These are phyloP conservation scores for Steinernema carpocapsae DNA, from an alignment of 2,888 invertebrate species.

Conservation along the genomic window DNA sequence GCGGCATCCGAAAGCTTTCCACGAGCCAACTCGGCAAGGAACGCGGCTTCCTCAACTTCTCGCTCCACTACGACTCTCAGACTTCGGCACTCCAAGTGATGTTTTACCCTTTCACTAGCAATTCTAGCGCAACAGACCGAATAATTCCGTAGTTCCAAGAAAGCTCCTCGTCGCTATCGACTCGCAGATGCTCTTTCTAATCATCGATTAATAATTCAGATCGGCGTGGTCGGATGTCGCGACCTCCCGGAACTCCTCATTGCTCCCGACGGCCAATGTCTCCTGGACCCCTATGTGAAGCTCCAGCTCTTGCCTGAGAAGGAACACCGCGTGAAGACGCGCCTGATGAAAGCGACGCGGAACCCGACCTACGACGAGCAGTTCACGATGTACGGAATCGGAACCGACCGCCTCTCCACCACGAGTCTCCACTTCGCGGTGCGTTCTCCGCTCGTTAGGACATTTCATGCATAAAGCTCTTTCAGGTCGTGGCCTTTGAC, in stretches of 20 bases:
- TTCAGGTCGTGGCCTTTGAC: conserved; percentile 80
- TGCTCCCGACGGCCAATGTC: conserved; percentile 57
- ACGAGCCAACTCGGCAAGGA: conserved; percentile 42
- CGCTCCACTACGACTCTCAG: conserved; percentile 62
- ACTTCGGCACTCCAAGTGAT: conserved; percentile 59
- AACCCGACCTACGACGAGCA: conserved; percentile 98
- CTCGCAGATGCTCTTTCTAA: not conserved
- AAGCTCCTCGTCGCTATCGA: not conserved
- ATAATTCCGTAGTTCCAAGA: conserved; percentile 15
- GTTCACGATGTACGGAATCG: conserved; percentile 90
- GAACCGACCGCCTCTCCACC: conserved; percentile 70
- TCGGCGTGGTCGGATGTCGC: conserved; percentile 61
- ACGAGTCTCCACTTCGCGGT: conserved; percentile 84
- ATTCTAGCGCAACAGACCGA: conserved; percentile 20
- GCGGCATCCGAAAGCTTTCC: conserved; percentile 18
- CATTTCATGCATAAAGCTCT: too few species aligned
- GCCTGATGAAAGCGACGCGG: conserved; percentile 80
- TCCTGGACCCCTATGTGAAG: conserved; percentile 92
- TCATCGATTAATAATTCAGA: conserved; percentile 41
- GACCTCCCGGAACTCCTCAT: conserved; percentile 60
- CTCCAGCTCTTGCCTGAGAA: conserved; percentile 95
- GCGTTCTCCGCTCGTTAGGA: too few species aligned
- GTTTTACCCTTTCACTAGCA: conserved; percentile 1
- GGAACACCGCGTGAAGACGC: conserved; percentile 75
- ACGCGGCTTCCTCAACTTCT: conserved; percentile 62